A percentile compares a stretch with the other conserved stretches of the same genome.
Evolutionary conservation across 2,888 invertebrate genomes (phyloP).

Genomic region (Scelioninae gen. 2): DNA sequence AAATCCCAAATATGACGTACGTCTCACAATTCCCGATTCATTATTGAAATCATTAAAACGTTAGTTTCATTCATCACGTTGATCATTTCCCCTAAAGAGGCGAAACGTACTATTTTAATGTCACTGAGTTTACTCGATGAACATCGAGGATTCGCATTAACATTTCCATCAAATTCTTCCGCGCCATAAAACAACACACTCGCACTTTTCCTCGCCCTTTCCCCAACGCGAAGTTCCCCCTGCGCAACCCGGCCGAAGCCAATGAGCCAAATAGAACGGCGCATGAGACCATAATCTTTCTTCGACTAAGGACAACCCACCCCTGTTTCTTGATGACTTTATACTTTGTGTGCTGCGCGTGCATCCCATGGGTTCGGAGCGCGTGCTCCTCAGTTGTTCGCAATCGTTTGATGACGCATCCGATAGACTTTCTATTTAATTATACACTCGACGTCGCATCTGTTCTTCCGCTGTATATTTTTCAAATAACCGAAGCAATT

Average conservation of each 20-base stretch:
- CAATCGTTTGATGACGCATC: conserved; percentile 63
- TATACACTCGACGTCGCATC: conserved; percentile 65
- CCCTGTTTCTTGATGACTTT: conserved; percentile 54
- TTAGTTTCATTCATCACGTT: neutral
- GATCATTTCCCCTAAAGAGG: conserved; percentile 18
- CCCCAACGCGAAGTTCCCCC: conserved; percentile 27
- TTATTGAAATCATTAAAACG: no score
- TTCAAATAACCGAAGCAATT: no score
- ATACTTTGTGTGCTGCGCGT: conserved; percentile 43
- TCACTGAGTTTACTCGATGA: conserved; percentile 55
- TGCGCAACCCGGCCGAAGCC: conserved; percentile 44
- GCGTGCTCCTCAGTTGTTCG: conserved; percentile 15
- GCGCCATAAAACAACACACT: conserved; percentile 65
- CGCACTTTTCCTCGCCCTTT: conserved; percentile 56
- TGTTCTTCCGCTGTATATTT: conserved; percentile 55
- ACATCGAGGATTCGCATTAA: conserved; percentile 63
- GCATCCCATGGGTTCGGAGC: conserved; percentile 48
- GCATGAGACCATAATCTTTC: conserved; percentile 55
- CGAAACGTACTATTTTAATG: conserved; percentile 43
- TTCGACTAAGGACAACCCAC: conserved; percentile 54
- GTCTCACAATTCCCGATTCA: neutral
- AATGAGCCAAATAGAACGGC: conserved; percentile 59
- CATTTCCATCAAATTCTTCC: conserved; percentile 68
- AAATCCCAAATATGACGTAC: no score
- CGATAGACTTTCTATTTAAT: conserved; percentile 70